These are phyloP conservation scores for Entomobrya proxima DNA, from an alignment of 2,888 invertebrate species.

Conservation along the genomic window DNA sequence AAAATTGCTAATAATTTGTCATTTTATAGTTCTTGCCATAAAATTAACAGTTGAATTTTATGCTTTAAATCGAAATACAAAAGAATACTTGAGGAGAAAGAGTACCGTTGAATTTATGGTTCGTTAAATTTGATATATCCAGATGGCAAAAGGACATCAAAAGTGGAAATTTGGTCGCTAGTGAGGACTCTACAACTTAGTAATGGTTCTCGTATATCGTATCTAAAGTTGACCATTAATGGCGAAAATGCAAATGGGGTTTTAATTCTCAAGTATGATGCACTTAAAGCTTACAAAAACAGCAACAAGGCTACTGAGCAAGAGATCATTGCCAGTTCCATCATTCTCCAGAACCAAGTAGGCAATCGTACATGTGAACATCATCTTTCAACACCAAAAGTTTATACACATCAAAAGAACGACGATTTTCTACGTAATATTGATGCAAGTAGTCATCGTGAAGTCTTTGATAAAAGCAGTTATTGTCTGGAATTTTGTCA, in stretches of 20 bases:
- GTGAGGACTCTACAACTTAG: slow-evolving; percentile 25
- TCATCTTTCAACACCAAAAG: not conserved
- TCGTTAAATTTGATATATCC: slow-evolving; percentile 28
- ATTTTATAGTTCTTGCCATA: not conserved
- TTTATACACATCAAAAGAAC: not conserved
- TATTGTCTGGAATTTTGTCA: slow-evolving; percentile 38
- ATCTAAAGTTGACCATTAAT: slow-evolving; percentile 68
- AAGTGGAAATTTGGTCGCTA: slow-evolving; percentile 73
- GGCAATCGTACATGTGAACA: not conserved
- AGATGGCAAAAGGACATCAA: slow-evolving; percentile 65
- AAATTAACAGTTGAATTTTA: not conserved
- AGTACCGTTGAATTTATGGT: not conserved
- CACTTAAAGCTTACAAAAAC: not conserved
- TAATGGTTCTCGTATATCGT: slow-evolving; percentile 66
- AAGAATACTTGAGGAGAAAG: not conserved
- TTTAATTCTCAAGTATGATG: slow-evolving; percentile 65
- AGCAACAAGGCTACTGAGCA: not conserved
- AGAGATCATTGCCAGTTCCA: not conserved
- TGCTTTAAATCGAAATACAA: not conserved
- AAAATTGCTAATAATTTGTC: not conserved
- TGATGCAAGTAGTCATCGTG: not conserved
- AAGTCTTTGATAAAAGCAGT: not conserved
- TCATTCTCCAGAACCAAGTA: not conserved
- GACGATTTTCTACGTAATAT: not conserved
- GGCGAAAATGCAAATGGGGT: slow-evolving; percentile 69